Conservation (phyloP, 2,113 vertebrate genomes). For the Heterocephalus glaber region DNA sequence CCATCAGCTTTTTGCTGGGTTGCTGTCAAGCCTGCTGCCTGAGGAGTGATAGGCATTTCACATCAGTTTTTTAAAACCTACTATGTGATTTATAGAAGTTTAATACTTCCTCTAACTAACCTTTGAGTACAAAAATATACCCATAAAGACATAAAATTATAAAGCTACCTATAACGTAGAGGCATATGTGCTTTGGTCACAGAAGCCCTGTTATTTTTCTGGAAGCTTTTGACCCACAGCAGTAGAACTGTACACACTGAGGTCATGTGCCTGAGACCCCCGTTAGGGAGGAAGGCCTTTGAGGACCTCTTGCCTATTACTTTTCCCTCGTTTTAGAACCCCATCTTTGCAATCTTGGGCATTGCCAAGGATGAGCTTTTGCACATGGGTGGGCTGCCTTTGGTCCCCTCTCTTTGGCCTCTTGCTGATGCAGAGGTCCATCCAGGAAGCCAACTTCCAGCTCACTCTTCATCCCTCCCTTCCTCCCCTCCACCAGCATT, state of each 20-base stretch:
- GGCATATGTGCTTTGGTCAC: background rate
- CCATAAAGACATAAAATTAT: background rate
- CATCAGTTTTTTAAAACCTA: background rate
- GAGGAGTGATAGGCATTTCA: background rate
- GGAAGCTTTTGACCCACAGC: background rate
- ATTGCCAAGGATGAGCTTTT: background rate
- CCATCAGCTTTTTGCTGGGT: background rate
- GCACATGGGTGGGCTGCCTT: background rate
- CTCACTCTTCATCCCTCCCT: background rate
- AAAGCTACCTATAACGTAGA: background rate
- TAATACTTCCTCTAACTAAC: background rate
- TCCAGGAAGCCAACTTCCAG: background rate
- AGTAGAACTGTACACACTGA: background rate
- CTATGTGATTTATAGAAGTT: background rate
- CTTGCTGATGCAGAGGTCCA: background rate
- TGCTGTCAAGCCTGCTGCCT: background rate
- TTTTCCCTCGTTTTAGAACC: background rate
- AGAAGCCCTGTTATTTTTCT: background rate
- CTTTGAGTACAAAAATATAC: background rate
- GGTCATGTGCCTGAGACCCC: background rate
- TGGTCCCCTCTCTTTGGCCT: background rate
- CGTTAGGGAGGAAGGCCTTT: background rate
- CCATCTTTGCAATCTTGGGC: background rate
- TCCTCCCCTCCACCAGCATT: background rate
- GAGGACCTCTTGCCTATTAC: background rate